Evolutionary conservation across 2,113 vertebrate species (phyloP).

Genomic region (Aphelocoma coerulescens): DNA sequence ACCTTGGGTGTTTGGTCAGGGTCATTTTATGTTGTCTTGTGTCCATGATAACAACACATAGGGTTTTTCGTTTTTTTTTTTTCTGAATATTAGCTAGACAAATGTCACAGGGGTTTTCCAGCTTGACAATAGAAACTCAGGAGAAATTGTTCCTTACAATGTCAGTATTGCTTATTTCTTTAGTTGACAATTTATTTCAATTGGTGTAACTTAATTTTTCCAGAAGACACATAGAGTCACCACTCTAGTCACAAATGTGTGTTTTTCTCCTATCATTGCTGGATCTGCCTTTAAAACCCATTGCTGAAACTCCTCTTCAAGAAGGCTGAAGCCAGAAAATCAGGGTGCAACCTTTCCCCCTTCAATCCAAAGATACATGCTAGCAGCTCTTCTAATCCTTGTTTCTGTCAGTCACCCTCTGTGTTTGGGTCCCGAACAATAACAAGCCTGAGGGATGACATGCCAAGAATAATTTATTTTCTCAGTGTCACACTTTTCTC

Average conservation of each 20-base stretch:
- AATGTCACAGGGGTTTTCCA: neutral
- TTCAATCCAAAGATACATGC: neutral
- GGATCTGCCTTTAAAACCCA: neutral
- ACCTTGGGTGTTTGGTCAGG: neutral
- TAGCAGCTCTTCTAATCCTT: neutral
- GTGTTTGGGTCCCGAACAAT: neutral
- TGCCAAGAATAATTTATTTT: neutral
- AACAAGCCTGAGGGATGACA: neutral
- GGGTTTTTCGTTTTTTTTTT: accelerated
- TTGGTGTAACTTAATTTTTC: neutral
- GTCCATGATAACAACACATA: neutral
- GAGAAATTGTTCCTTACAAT: neutral
- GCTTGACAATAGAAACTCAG: neutral
- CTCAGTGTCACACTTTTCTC: neutral
- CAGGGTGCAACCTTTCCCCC: neutral
- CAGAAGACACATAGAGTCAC: neutral
- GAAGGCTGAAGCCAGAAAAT: neutral
- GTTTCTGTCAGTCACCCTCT: neutral
- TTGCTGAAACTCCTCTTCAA: neutral
- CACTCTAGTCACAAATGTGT: neutral
- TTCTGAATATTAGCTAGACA: neutral
- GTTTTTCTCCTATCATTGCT: neutral
- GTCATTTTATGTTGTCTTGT: neutral
- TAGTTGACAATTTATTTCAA: neutral
- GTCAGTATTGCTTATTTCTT: neutral